These are phyloP conservation scores for Globia sparganii DNA, from an alignment of 2,888 invertebrate genomes.

Conservation along the genomic window DNA sequence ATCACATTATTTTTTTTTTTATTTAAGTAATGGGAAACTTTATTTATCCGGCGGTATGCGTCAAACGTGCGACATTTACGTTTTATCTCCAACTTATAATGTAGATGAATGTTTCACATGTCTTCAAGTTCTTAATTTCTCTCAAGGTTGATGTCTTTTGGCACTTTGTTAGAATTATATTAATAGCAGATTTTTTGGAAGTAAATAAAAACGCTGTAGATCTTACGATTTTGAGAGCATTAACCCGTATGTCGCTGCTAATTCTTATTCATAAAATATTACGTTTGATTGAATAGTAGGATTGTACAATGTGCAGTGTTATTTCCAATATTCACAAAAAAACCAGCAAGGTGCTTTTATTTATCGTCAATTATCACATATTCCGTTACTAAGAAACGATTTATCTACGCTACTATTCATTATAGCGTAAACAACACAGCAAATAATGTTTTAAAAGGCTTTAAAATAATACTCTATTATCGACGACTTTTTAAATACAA, in stretches of 20 bases:
- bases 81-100: constrained; percentile 38
- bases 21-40: constrained; percentile 34
- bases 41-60: constrained; percentile 42
- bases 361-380: neutral
- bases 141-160: constrained; percentile 37
- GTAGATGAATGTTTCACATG: constrained; percentile 27
- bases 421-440: neutral
- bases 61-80: constrained; percentile 40
- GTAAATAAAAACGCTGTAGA: constrained; percentile 27
- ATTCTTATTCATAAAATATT: constrained; percentile 1
- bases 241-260: constrained; percentile 3
- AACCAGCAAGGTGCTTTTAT: neutral
- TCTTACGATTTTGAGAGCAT: constrained; percentile 22
- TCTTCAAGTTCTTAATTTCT: constrained; percentile 31
- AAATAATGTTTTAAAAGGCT: neutral
- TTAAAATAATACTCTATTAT: neutral
- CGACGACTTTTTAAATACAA: too few species aligned
- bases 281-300: neutral
- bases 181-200: constrained; percentile 36
- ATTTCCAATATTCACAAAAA: neutral
- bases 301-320: neutral
- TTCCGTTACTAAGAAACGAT: neutral
- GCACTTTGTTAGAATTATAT: constrained; percentile 39
- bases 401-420: neutral
- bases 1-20: constrained; percentile 49